Evolutionary conservation across 64 coral and sea anemone species (phyloP).

Genomic region (Stichodactyla helianthus): DNA sequence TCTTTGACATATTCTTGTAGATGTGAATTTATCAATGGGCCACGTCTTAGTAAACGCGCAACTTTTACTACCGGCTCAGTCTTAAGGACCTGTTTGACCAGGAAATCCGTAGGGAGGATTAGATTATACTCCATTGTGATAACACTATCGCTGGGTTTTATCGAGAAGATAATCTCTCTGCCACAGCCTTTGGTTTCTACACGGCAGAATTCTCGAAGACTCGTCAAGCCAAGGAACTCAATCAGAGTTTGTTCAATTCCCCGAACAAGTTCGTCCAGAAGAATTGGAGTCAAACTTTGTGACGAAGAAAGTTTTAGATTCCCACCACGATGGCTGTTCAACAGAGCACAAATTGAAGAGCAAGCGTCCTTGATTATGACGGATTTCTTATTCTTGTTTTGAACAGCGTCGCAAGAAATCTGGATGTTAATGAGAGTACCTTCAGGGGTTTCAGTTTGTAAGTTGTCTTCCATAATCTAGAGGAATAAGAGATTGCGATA

Average conservation of each 20-base stretch:
- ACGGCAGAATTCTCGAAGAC: not conserved
- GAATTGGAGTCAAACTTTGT: not conserved
- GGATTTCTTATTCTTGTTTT: constrained; percentile 21
- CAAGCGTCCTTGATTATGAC: constrained; percentile 13
- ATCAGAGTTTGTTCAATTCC: constrained; percentile 34
- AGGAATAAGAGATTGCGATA: not conserved
- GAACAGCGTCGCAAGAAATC: not conserved
- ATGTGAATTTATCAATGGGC: constrained; percentile 10
- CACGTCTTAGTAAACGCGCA: constrained; percentile 21
- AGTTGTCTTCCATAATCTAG: not conserved
- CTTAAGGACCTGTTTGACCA: constrained; percentile 18
- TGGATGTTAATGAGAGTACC: not conserved
- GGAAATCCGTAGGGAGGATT: constrained; percentile 23
- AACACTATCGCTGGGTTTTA: constrained; percentile 12
- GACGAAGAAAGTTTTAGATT: constrained; percentile 6
- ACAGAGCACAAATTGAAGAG: constrained; percentile 20
- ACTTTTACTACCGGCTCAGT: constrained; percentile 27
- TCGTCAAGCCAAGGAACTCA: constrained; percentile 21
- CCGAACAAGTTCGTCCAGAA: constrained; percentile 28
- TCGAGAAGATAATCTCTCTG: not conserved
- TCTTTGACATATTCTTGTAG: not conserved
- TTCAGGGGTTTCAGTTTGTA: not conserved
- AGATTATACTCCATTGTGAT: constrained; percentile 30
- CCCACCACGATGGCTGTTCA: constrained; percentile 34
- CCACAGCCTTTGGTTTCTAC: not conserved